A percentile compares a stretch with the other conserved stretches of the same genome.
phyloP scores from a whole-genome alignment of 1,140 invertebrate species.

The Heliothis subflexa region DNA sequence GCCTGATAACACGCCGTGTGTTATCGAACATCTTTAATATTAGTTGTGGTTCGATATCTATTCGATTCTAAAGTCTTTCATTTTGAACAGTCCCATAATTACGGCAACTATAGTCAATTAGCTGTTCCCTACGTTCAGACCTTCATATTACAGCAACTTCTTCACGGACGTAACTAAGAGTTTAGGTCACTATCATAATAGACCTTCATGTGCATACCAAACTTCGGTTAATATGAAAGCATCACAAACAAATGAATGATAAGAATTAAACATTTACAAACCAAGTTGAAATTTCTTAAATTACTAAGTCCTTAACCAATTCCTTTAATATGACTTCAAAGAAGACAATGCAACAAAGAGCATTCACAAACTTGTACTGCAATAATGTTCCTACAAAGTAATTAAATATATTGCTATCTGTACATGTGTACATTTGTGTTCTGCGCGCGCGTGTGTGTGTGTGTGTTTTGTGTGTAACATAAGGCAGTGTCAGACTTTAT shows the following conservation, averaged over 20 bases:
- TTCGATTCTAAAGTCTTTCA: too few relatives aligned
- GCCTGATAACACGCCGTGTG: constrained; percentile 56
- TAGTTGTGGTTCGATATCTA: constrained; percentile 56
- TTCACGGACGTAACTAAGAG: too few relatives aligned
- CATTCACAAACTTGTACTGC: not conserved
- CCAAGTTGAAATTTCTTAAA: too few relatives aligned
- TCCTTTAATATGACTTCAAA: not conserved
- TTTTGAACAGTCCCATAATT: too few relatives aligned
- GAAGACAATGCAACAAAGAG: not conserved
- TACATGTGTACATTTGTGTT: not conserved
- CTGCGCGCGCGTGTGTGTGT: constrained; percentile 10
- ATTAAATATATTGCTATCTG: not conserved
- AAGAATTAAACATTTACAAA: too few relatives aligned
- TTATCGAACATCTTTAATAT: constrained; percentile 63
- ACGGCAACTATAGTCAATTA: too few relatives aligned
- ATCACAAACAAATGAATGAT: too few relatives aligned
- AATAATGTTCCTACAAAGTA: constrained; percentile 18
- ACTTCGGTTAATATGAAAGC: too few relatives aligned
- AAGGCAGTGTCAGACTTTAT: constrained; percentile 30
- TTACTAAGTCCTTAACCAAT: not conserved
- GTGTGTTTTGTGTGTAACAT: constrained; percentile 1
- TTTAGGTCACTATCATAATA: too few relatives aligned
- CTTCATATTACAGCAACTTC: too few relatives aligned
- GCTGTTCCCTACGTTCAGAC: too few relatives aligned
- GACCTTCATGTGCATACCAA: too few relatives aligned